These are phyloP conservation scores for Halichoerus grypus DNA, from an alignment of 2,113 vertebrate genomes.

Conservation along the genomic window DNA sequence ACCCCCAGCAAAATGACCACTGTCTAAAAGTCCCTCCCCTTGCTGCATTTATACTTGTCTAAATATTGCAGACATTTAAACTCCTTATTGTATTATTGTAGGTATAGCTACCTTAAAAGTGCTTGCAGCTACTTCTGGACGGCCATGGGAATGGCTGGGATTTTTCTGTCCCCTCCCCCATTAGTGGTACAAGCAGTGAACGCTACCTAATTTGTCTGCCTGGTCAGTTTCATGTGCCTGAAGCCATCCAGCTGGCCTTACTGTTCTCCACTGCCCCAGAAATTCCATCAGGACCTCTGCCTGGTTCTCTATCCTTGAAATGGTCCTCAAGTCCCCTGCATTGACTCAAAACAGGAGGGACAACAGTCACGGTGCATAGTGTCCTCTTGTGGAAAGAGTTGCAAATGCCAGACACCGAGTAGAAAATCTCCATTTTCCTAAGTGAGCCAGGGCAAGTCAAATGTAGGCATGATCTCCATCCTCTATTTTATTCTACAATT, in stretches of 20 bases:
- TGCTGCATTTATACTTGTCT: too few species aligned
- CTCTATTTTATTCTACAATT: fast-evolving
- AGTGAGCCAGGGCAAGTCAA: neutral
- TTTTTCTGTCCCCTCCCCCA: neutral
- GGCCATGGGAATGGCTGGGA: neutral
- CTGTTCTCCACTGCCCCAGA: neutral
- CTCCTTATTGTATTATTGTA: too few species aligned
- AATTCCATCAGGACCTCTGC: neutral
- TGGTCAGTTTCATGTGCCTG: fast-evolving
- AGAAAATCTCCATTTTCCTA: neutral
- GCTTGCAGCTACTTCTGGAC: fast-evolving
- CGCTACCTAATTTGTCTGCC: fast-evolving
- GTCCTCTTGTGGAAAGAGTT: constrained; percentile 82
- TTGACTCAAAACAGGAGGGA: neutral
- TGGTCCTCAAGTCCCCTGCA: neutral
- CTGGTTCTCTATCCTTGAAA: neutral
- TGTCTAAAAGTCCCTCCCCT: neutral
- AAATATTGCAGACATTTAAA: neutral
- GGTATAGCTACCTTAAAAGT: neutral
- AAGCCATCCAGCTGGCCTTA: neutral
- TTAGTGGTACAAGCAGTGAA: neutral
- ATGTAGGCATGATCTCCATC: fast-evolving
- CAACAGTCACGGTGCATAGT: constrained; percentile 62
- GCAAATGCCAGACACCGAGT: neutral
- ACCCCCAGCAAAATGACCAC: neutral